A percentile compares a stretch with the other conserved stretches of the same genome.
phyloP scores from a whole-genome alignment of 2,113 vertebrate genomes.

The Rhodinocichla rosea region DNA sequence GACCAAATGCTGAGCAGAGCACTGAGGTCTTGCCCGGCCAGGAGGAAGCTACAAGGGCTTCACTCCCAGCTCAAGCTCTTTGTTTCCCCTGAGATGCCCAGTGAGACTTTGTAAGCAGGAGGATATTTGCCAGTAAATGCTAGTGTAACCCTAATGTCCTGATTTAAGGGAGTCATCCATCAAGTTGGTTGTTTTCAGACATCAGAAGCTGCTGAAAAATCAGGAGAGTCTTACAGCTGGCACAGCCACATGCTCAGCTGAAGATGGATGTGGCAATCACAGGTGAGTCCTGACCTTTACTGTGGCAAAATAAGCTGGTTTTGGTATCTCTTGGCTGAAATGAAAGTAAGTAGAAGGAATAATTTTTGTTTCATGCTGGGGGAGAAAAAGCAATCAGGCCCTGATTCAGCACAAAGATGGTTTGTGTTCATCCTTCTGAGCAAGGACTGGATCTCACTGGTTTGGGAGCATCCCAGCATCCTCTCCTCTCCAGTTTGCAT shows the following conservation, averaged over 20 bases:
- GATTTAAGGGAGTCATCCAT: background rate
- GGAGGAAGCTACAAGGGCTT: background rate
- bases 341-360: background rate
- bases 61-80: background rate
- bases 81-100: background rate
- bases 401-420: background rate
- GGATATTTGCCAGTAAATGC: background rate
- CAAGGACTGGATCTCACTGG: background rate
- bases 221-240: background rate
- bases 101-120: background rate
- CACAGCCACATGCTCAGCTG: background rate
- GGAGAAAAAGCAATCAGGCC: background rate
- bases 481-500: background rate
- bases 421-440: background rate
- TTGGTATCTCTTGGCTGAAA: background rate
- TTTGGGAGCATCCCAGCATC: background rate
- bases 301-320: background rate
- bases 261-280: constrained; percentile 17
- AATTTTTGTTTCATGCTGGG: background rate
- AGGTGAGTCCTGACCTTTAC: constrained; percentile 19
- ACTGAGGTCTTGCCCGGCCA: background rate
- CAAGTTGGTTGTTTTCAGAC: background rate
- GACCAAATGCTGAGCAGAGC: background rate
- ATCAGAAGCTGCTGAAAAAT: background rate
- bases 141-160: background rate